Percentiles rank a stretch among this genome's conserved stretches.
Conservation (phyloP, 2,113 vertebrate species). For the Telmatochromis brachygnathus region DNA sequence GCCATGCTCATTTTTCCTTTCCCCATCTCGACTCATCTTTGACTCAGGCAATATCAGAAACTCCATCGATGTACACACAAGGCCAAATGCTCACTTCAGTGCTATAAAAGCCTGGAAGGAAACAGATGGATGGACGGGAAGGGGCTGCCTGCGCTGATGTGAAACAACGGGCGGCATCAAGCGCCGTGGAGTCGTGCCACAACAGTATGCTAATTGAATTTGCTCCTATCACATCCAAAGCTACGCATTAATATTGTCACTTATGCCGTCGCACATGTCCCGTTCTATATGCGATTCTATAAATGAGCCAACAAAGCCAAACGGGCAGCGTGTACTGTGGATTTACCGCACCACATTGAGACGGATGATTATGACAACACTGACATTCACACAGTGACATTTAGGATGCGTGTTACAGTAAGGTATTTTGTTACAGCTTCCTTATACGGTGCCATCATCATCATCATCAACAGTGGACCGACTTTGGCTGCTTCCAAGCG, state of each 20-base stretch:
- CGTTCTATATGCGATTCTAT: neutral
- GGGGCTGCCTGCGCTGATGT: conserved; percentile 4
- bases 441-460: conserved; percentile 10
- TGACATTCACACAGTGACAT: conserved; percentile 3
- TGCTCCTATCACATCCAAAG: neutral
- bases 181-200: neutral
- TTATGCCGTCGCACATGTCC: neutral
- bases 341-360: neutral
- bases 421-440: conserved; percentile 1
- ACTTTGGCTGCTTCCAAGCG: conserved; percentile 19
- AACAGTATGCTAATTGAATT: neutral
- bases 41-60: neutral
- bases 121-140: neutral
- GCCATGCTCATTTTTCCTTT: neutral
- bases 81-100: neutral
- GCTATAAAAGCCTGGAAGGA: conserved; percentile 12
- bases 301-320: neutral
- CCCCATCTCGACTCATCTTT: neutral
- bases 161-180: neutral
- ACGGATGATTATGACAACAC: neutral
- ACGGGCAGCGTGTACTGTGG: neutral
- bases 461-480: conserved; percentile 8
- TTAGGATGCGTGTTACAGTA: neutral
- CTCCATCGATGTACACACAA: neutral
- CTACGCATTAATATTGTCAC: neutral